Percentiles rank a stretch among this genome's conserved stretches.
Evolutionary conservation across 1,140 invertebrate species (phyloP).

Genomic region (Drosophila prosaltans): DNA sequence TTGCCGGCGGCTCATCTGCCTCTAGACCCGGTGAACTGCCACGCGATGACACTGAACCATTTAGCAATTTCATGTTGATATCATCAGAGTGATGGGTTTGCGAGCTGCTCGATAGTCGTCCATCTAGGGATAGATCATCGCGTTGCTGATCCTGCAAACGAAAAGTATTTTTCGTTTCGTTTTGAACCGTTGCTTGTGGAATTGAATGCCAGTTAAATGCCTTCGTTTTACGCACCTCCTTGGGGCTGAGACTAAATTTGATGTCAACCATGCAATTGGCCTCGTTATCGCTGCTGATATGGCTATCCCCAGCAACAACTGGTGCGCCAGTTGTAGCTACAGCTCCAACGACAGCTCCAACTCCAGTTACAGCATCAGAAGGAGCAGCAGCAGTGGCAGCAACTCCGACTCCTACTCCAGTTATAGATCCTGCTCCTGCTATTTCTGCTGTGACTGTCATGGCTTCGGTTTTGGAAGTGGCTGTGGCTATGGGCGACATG

Average conservation of each 20-base stretch:
- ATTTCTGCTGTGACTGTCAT: slow-evolving; percentile 15
- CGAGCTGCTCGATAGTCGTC: slow-evolving; percentile 67
- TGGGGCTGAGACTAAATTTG: slow-evolving; percentile 71
- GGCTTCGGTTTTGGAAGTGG: slow-evolving; percentile 49
- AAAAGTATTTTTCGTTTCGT: slow-evolving; percentile 5
- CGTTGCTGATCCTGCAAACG: slow-evolving; percentile 67
- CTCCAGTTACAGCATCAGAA: slow-evolving; percentile 1
- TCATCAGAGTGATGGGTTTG: slow-evolving; percentile 76
- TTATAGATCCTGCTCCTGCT: not conserved
- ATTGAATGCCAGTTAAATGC: not conserved
- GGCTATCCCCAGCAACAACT: slow-evolving; percentile 29
- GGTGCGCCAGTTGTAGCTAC: not conserved
- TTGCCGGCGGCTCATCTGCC: slow-evolving; percentile 64
- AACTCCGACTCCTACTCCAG: not conserved
- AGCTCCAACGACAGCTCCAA: not conserved
- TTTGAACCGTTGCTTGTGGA: not conserved
- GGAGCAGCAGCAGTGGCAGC: not conserved
- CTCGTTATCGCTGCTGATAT: slow-evolving; percentile 64
- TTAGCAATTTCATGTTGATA: slow-evolving; percentile 71
- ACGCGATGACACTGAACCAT: slow-evolving; percentile 77
- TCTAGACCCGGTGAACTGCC: slow-evolving; percentile 77
- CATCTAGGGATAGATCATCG: slow-evolving; percentile 76
- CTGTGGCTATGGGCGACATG: slow-evolving; percentile 60
- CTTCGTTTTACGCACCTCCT: slow-evolving; percentile 57
- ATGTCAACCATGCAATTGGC: slow-evolving; percentile 71